phyloP scores from a whole-genome alignment of 2,797 vertebrate genomes.

The Micrastur ruficollis region DNA sequence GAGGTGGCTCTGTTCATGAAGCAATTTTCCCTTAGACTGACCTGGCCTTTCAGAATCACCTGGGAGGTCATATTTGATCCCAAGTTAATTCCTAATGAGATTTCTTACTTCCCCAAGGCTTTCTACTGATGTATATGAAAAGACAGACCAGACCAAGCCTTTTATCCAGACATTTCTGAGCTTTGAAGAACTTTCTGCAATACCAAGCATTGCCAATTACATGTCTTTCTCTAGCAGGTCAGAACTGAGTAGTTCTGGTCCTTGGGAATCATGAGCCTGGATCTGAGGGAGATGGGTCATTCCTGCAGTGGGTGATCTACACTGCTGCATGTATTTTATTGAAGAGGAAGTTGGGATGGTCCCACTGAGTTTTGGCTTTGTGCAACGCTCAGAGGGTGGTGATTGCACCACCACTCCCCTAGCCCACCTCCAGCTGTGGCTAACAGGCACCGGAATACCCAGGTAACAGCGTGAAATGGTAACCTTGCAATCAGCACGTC shows the following conservation, averaged over 20 bases:
- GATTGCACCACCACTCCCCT: too few relatives aligned
- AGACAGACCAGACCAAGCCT: not conserved
- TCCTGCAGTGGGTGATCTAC: not conserved
- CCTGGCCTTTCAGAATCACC: not conserved
- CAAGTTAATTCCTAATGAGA: slow-evolving; percentile 30
- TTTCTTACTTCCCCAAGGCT: not conserved
- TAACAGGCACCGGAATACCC: not conserved
- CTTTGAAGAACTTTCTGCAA: not conserved
- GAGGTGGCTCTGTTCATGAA: not conserved
- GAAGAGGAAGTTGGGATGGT: not conserved
- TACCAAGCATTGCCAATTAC: not conserved
- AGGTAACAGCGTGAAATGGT: not conserved
- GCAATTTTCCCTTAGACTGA: not conserved
- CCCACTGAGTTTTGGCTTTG: not conserved
- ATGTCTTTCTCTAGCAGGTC: not conserved
- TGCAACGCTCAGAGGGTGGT: not conserved
- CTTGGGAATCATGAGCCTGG: not conserved
- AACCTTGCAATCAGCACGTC: fast-evolving
- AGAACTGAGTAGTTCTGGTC: not conserved
- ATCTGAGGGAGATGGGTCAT: not conserved
- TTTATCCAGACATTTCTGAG: not conserved
- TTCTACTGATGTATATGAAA: not conserved
- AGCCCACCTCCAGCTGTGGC: not conserved
- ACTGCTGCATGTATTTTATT: not conserved
- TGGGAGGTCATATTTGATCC: not conserved